These are phyloP conservation scores for Brachypodius melanocephalos DNA, from an alignment of 2,113 vertebrate species.

Conservation along the genomic window DNA sequence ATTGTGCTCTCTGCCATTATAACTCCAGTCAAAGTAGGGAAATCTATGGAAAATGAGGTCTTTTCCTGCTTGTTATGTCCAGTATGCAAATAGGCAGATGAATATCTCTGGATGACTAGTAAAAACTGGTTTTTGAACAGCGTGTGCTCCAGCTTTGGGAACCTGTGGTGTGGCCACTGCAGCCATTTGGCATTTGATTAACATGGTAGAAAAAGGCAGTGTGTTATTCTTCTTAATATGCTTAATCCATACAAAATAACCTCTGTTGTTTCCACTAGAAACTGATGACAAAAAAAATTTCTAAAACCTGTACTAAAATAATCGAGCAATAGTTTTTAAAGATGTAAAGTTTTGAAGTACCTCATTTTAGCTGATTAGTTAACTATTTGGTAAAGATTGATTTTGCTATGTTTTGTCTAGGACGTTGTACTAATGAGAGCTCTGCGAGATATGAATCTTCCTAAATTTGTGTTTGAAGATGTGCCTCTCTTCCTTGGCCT, in stretches of 20 bases:
- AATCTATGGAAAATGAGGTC: background rate
- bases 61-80: background rate
- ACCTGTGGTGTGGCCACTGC: background rate
- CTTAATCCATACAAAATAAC: background rate
- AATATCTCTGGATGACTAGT: background rate
- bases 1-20: background rate
- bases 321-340: background rate
- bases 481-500: conserved; percentile 94
- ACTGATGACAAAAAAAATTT: background rate
- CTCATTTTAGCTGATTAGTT: background rate
- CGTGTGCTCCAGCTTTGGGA: background rate
- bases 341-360: background rate
- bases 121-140: background rate
- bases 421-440: conserved; percentile 96
- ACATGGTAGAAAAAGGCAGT: background rate
- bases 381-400: background rate
- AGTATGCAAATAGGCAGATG: background rate
- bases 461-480: conserved; percentile 96
- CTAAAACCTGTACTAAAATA: background rate
- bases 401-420: conserved; percentile 61
- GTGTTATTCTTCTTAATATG: background rate
- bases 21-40: background rate
- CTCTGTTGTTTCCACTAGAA: background rate
- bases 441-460: conserved; percentile 94
- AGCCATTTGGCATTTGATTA: background rate